Base-by-base conservation (phyloP, 2,888 invertebrate genomes). In the Brassicogethes aeneus region DNA sequence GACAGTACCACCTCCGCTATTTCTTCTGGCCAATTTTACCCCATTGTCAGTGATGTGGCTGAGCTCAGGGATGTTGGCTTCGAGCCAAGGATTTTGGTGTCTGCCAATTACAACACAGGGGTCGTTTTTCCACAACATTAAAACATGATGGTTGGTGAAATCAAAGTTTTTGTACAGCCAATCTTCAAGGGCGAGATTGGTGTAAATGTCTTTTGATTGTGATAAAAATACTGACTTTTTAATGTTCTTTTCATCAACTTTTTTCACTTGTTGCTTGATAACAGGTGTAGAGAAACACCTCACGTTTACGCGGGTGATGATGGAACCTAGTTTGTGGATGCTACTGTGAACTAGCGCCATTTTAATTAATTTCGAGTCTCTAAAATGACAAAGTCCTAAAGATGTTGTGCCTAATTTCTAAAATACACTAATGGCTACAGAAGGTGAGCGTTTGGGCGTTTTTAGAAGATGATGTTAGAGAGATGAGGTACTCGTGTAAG, bases 61-160 rank as follows among this genome's bases (percentile, higher is more conserved):
- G 36, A 88, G 65, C 32, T 75, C 73, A 2, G 79, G 74, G 2
- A 90, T 70, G 65, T 96, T 87, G 1, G 89, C 84, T 66, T 99
- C 97, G 17, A 82, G 65, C 86, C 95, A 99, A 1, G 95, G 93
- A 69, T 99, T 99, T 68, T 97, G 97, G 68, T 96, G 91, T 42
- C 91, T 79, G 3, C 99, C 99, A 62, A 97, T 82, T 3, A 99
- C 95, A 39, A 99, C 89, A 62, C 92, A 87, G 0, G 96, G 95
- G 51, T 84, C 78, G 66, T 96, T 99, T 39, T 84, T 79, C 93
- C 95, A 97, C 41, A 97, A 71, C 68, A 96, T 76, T 62, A 97
- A 72, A 2, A 94, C 75, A 65, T 91, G 87, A 61, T 87, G 85
- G 44, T 84, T 77, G 3, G 76, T 74, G 54, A 94, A 88, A 64